Evolutionary conservation across 2,888 invertebrate species (phyloP), one percentile per base, ranked within the genome.

Genomic region (Scaptomyza polygonia): DNA sequence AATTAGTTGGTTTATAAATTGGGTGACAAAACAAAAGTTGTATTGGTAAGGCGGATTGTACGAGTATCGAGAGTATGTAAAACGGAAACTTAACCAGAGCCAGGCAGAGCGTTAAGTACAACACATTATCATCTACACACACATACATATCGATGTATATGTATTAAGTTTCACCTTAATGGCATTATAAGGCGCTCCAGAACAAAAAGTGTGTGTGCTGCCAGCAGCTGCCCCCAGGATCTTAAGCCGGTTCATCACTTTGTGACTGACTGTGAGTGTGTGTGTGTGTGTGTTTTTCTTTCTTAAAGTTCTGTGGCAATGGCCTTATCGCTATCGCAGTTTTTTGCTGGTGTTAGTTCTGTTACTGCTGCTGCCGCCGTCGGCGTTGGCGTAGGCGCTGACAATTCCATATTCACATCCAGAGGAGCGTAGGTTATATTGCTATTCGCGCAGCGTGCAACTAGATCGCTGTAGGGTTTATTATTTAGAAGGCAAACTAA

Each of bases 401-500:
- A 6, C 54, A 59, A 9, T 43, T 61, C 68, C 30, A 48, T 25
- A 45, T 53, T 55, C 53, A 53, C 49, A 56, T 54, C 72, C 49
- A 42, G 36, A 5, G 44, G 36, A 8, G n/a, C 49, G 14, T 18
- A 25, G 21, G 63, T 30, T 53, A 55, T 61, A 27, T 56, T 68
- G 39, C 64, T 70, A 43, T 16, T 57, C 42, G 25, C 85, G 76
- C 92, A 91, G 36, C 89, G 89, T 30, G 88, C 79, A 51, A 92
- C 88, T 53, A 92, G 83, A 64, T 91, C 88, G 61, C 89, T 88
- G 61, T 91, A 92, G 30, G 91, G 84, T 71, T 90, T 90, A 79
- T 90, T 90, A 56, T 92, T 91, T 65, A 92, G 85, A 61, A 98
- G 94, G 89, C 97, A 96, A 58, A 98, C 94, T 39, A 99, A 93